Evolutionary conservation across 64 coral and sea anemone species (phyloP), one percentile per base, ranked within the genome.

Genomic region (Astreopora myriophthalma): DNA sequence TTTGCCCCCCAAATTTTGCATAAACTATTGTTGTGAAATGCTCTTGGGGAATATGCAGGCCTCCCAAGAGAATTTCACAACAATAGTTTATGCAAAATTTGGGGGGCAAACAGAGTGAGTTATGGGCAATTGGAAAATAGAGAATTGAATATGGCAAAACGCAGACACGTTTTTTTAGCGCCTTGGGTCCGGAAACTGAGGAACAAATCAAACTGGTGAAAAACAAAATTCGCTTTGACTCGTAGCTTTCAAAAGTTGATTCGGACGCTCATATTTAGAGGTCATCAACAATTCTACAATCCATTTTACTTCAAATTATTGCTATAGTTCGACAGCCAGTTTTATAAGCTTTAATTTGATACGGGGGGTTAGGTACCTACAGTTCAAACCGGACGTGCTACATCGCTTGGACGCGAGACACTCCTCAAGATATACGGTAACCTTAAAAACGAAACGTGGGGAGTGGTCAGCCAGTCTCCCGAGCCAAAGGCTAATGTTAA

Each of bases 101-200:
- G n/a, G n/a, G n/a, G n/a, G n/a, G n/a, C n/a, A n/a, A n/a, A n/a
- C n/a, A n/a, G n/a, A n/a, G n/a, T n/a, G n/a, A n/a, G n/a, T n/a
- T n/a, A n/a, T n/a, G n/a, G n/a, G n/a, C n/a, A n/a, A n/a, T n/a
- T n/a, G n/a, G n/a, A n/a, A n/a, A n/a, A n/a, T n/a, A n/a, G n/a
- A n/a, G n/a, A 80, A 80, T 27, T 57, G 76, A 80, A 49, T 80
- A 80, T 80, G 40, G 34, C 44, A 34, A 75, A 5, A 46, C 42
- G 42, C 42, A 46, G 42, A 46, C 42, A 46, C 42, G 11, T 4
- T 46, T 4, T 83, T 60, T 84, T 84, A 65, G 79, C 79, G 0
- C 79, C 63, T 65, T 84, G 30, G 79, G 79, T 84, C 57, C 63
- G 51, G 79, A 84, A 84, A 84, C 79, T 17, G 79, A 34, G 51